phyloP scores from a whole-genome alignment of 2,797 vertebrate genomes.

The Bucorvus abyssinicus region DNA sequence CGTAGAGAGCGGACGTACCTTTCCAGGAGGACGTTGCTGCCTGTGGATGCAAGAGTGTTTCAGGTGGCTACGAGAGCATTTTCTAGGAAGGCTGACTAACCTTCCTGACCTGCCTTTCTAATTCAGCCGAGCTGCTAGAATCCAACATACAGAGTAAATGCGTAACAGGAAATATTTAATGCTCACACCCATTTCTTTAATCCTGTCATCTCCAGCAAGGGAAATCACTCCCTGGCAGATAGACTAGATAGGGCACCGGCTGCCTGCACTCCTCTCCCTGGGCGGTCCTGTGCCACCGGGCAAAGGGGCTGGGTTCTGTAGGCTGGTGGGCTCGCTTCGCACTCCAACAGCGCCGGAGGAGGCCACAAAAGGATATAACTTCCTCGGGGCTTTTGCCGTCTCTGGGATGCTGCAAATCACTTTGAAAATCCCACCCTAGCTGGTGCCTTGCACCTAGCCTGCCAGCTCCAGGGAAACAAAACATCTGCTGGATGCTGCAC shows the following conservation, averaged over 20 bases:
- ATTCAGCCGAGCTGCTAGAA: not conserved
- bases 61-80: not conserved
- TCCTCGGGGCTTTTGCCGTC: not conserved
- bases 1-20: not conserved
- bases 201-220: not conserved
- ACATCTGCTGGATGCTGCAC: not conserved
- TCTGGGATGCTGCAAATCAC: slow-evolving; percentile 14
- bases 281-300: not conserved
- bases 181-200: not conserved
- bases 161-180: not conserved
- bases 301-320: not conserved
- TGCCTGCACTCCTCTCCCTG: not conserved
- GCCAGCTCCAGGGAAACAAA: slow-evolving; percentile 19
- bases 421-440: not conserved
- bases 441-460: slow-evolving; percentile 22
- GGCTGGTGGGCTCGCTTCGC: not conserved
- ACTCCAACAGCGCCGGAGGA: rapidly evolving
- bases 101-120: not conserved
- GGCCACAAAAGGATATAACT: not conserved
- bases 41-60: not conserved
- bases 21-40: not conserved
- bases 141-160: not conserved
- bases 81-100: not conserved
- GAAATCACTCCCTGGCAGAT: not conserved
- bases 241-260: not conserved